Base-by-base conservation (phyloP, 2,797 vertebrate species). In the Ambastaia sidthimunki region DNA sequence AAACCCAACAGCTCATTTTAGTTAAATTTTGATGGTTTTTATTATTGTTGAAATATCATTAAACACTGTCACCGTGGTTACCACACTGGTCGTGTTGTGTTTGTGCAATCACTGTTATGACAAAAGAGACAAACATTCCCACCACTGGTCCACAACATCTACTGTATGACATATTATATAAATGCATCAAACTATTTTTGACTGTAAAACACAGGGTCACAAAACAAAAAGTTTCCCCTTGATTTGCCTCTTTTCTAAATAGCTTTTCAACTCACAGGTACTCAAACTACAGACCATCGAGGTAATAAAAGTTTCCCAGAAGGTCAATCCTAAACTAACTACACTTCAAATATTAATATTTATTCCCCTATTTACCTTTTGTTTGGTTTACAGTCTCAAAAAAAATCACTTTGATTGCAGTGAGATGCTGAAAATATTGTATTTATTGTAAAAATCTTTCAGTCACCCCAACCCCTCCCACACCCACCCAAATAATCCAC, bases 211-310 rank as follows among this genome's bases (percentile, higher is more conserved):
- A 23, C n/a, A 52, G 44, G 31, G 57, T 71, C 67, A 78, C 67
- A 23, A 55, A 54, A 3, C 55, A 23, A 19, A 62, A 28, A 74
- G 81, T 90, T 91, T 67, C 90, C 84, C 92, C 95, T 93, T 93
- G 78, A 85, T 97, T 94, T 97, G 95, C 95, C 94, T 93, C 94
- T 91, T 95, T 90, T 95, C 95, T 94, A 84, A 92, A 91, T 92
- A 95, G 93, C 91, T 92, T 91, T 91, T 93, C 93, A 91, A 91
- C 81, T 75, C 82, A 88, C 86, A 90, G 93, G 91, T 93, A 92
- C 92, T 94, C 92, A 91, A 92, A 93, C 91, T 92, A 94, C 94
- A 93, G 91, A 82, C 88, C 92, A 59, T 80, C 66, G 90, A 95
- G 94, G 94, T 95, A 95, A 95, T 90, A 81, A 55, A 83, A 66